Evolutionary conservation across 1,140 invertebrate genomes (phyloP), one percentile per base, ranked within the genome.

Genomic region (Drosophila hydei): DNA sequence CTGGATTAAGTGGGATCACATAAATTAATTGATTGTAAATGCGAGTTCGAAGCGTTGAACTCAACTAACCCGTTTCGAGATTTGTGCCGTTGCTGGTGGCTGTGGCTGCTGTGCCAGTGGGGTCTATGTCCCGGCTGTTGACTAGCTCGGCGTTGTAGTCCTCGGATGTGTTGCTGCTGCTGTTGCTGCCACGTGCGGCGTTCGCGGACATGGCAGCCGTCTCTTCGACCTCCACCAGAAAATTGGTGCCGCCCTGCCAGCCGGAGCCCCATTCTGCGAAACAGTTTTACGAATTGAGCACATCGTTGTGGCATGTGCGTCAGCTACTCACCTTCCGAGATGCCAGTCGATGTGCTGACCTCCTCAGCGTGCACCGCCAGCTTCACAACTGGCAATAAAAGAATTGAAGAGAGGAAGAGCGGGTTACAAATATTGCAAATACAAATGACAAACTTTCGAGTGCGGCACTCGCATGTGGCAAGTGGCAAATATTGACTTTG

Each of bases 151-250:
- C 50, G 18, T 68, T 43, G 47, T 90, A 91, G 19, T 91, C 90
- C 45, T 87, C 83, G n/a, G 72, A 70, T 16, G 65, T 60, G 51
- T 75, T 68, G 42, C 69, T 43, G 30, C 50, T 51, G 60, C 47
- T 67, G 48, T 64, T 64, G 61, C 62, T 64, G 65, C 62, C 6
- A 60, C 61, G 27, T 56, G 60, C 47, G 6, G 16, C 36, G 45
- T 67, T 71, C 23, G 75, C 55, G 12, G 79, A 74, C 52, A 79
- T 81, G 69, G 75, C 73, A 2, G 75, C 79, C 25, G 90, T 90
- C 47, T 91, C 74, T 33, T 91, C 90, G 38, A 91, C 85, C 70
- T 91, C 90, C n/a, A 91, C 90, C 3, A 91, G 77, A 73, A 91
- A 91, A 47, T 91, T 91, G 55, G 90, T 88, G 21, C 90, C 62